These are phyloP conservation scores for Ennomos quercinarius DNA, from an alignment of 2,888 invertebrate species.

Conservation along the genomic window DNA sequence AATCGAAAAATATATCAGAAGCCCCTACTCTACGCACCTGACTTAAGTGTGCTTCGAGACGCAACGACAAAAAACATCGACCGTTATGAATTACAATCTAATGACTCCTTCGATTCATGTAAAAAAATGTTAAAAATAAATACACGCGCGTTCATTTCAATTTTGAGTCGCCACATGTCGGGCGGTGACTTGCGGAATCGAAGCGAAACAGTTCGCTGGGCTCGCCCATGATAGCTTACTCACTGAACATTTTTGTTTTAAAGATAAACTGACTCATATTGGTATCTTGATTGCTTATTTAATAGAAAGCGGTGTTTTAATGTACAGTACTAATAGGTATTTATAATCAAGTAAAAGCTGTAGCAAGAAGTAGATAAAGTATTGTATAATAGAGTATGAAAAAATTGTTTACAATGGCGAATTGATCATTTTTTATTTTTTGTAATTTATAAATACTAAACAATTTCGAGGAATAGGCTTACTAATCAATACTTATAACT, in stretches of 20 bases:
- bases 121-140: slow-evolving; percentile 66
- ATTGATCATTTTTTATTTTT: no score
- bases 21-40: slow-evolving; percentile 58
- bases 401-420: no score
- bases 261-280: slow-evolving; percentile 10
- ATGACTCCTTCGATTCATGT: slow-evolving; percentile 72
- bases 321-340: no score
- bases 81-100: slow-evolving; percentile 81
- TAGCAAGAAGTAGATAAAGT: no score
- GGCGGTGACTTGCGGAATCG: slow-evolving; percentile 71
- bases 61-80: slow-evolving; percentile 63
- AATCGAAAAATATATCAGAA: slow-evolving; percentile 53
- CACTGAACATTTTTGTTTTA: slow-evolving; percentile 36
- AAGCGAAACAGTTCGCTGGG: slow-evolving; percentile 36
- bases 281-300: slow-evolving; percentile 12
- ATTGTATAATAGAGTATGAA: no score
- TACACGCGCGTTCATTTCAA: slow-evolving; percentile 68
- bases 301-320: slow-evolving; percentile 3
- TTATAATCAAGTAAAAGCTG: no score
- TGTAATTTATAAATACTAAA: no score
- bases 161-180: slow-evolving; percentile 78
- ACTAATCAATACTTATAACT: no score
- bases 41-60: slow-evolving; percentile 52
- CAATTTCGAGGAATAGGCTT: no score
- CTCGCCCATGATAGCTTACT: slow-evolving; percentile 40